Evolutionary conservation across 2,113 vertebrate genomes (phyloP), one percentile per base, ranked within the genome.

Genomic region (Lycaon pictus): DNA sequence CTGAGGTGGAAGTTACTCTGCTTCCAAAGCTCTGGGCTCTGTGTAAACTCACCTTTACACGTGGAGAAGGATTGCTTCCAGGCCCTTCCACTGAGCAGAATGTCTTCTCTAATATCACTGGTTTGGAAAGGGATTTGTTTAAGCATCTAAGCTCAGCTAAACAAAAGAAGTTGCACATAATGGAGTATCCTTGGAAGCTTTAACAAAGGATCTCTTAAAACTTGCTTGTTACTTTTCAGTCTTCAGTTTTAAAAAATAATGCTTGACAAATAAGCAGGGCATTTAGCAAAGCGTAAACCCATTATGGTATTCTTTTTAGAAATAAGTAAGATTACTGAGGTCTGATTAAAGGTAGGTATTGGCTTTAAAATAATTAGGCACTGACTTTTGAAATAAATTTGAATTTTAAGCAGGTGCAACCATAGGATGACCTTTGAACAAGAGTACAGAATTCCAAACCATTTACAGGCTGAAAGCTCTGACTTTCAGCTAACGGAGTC

Each of bases 381-480:
- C 11, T 67, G 53, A 29, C 58, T 90, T 89, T 74, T 48, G 32
- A 93, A 80, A 76, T n/a, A 51, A 62, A 51, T 84, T 29, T 55
- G 90, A 62, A 62, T 51, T n/a, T 60, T 35, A 72, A 71, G 81
- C 43, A 32, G 56, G 4, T 69, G 63, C 60, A 53, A 81, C 15
- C 60, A 51, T 20, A 62, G 1, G 1, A 17, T 27, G 5, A 7
- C 89, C 97, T 95, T 97, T 93, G 96, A 93, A 96, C 86, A 93
- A 90, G 67, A 96, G 95, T 91, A 80, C 81, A 93, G 97, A 79
- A 97, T 92, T 37, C 90, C 96, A 84, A 72, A 76, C 43, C 88
- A 92, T 92, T 95, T 92, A 90, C 74, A 93, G 96, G 63, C 16
- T 5, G 58, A 76, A 97, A 53, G 69, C n/a, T 62, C 93, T 89